Conservation (phyloP, 1,140 invertebrate species). For the Cyrtorhinus lividipennis region DNA sequence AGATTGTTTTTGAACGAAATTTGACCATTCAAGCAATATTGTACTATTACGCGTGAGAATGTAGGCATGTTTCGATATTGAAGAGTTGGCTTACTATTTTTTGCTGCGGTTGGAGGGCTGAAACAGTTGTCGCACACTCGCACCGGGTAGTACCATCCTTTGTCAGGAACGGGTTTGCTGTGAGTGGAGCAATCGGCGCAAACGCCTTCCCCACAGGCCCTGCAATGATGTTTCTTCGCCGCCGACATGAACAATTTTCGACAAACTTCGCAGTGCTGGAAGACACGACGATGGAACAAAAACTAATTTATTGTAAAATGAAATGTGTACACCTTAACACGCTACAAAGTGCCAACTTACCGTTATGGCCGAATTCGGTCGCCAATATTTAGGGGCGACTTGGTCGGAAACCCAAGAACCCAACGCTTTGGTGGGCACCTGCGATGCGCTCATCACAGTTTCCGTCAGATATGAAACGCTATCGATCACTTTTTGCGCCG, state of each 20-base stretch:
- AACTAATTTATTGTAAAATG: background rate
- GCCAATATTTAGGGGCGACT: slow-evolving; percentile 67
- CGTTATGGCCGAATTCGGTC: slow-evolving; percentile 58
- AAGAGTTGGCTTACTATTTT: background rate
- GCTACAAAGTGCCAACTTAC: slow-evolving; percentile 30
- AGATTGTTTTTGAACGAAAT: no score
- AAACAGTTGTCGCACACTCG: slow-evolving; percentile 53
- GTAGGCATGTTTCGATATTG: background rate
- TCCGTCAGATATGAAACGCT: slow-evolving; percentile 54
- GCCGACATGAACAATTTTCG: slow-evolving; percentile 35
- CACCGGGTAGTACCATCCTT: slow-evolving; percentile 49
- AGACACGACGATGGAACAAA: slow-evolving; percentile 3
- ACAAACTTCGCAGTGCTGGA: slow-evolving; percentile 49
- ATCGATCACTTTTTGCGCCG: slow-evolving; percentile 60
- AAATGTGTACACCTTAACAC: background rate
- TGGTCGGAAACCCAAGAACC: slow-evolving; percentile 62
- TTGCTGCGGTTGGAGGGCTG: slow-evolving; percentile 7
- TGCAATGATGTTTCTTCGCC: slow-evolving; percentile 61
- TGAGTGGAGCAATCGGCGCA: slow-evolving; percentile 43
- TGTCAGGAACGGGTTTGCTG: slow-evolving; percentile 42
- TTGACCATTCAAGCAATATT: no score
- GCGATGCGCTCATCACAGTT: slow-evolving; percentile 48
- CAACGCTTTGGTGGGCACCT: slow-evolving; percentile 52
- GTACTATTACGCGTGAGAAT: no score
- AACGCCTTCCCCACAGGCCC: slow-evolving; percentile 58